Percentiles rank a stretch among this genome's conserved stretches.
Evolutionary conservation across 1,140 invertebrate species (phyloP).

Genomic region (Hylaeus anthracinus): DNA sequence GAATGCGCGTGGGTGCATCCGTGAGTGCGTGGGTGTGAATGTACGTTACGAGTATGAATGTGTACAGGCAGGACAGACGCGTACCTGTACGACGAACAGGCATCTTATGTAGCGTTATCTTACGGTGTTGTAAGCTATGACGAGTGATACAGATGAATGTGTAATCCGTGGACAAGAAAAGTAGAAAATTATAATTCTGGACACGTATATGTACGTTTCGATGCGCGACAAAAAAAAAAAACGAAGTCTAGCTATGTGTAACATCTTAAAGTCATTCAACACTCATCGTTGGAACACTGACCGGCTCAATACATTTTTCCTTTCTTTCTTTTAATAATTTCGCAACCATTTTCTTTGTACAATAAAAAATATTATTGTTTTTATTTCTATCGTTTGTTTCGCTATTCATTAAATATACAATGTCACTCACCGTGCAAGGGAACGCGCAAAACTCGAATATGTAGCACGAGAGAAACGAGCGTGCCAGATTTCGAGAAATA

Average conservation of each 20-base stretch:
- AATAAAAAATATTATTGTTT: conserved; percentile 51
- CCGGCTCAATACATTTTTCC: conserved; percentile 46
- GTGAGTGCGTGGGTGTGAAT: conserved; percentile 1
- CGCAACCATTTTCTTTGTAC: conserved; percentile 43
- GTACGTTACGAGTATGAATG: conserved; percentile 1
- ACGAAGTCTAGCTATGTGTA: conserved; percentile 26
- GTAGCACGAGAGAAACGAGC: too few species aligned
- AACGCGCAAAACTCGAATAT: too few species aligned
- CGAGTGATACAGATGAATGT: conserved; percentile 1
- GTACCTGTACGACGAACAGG: conserved; percentile 8
- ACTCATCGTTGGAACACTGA: conserved; percentile 45
- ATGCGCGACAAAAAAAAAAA: conserved; percentile 15
- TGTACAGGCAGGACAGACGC: conserved; percentile 5
- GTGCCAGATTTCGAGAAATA: too few species aligned
- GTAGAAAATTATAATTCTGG: not conserved
- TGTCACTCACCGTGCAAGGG: too few species aligned
- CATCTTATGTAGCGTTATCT: conserved; percentile 20
- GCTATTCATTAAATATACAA: not conserved
- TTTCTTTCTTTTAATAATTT: conserved; percentile 50
- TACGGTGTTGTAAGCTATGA: conserved; percentile 6
- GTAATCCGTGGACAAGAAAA: not conserved
- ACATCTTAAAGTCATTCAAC: conserved; percentile 39
- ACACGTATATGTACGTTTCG: not conserved
- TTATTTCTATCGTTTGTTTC: conserved; percentile 17
- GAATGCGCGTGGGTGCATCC: conserved; percentile 2